A percentile compares a stretch with the other conserved stretches of the same genome.
Evolutionary conservation across 2,113 vertebrate species (phyloP).

Genomic region (Uria aalge): DNA sequence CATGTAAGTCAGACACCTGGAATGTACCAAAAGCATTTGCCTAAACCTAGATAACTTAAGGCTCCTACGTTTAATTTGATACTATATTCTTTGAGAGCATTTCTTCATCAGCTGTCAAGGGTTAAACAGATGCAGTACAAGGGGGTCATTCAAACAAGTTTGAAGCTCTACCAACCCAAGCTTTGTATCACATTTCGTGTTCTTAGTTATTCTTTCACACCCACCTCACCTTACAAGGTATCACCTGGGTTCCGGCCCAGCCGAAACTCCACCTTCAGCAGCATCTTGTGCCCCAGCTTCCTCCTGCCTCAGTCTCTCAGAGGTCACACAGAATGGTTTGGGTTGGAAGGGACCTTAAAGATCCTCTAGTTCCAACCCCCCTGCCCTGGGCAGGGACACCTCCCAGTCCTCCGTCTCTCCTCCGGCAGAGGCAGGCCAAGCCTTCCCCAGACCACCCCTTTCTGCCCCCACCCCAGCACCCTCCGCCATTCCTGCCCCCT

Average conservation of each 20-base stretch:
- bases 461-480: too few relatives aligned
- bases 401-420: neutral
- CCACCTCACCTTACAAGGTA: neutral
- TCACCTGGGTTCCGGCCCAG: accelerated
- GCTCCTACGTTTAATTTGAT: neutral
- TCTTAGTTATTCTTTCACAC: neutral
- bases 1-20: neutral
- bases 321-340: too few relatives aligned
- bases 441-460: accelerated
- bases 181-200: accelerated
- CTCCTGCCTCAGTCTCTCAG: too few relatives aligned
- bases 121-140: neutral
- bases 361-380: too few relatives aligned
- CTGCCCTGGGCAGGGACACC: too few relatives aligned
- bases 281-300: accelerated
- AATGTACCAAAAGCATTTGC: neutral
- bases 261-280: accelerated
- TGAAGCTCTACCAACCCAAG: too few relatives aligned
- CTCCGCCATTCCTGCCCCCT: accelerated
- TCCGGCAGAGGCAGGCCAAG: neutral
- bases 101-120: neutral
- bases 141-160: neutral
- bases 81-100: neutral
- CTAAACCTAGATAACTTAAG: neutral
- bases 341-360: too few relatives aligned